A percentile compares a stretch with the other conserved stretches of the same genome.
Evolutionary conservation across 2,113 vertebrate genomes (phyloP).

Genomic region (Aphyosemion australe): DNA sequence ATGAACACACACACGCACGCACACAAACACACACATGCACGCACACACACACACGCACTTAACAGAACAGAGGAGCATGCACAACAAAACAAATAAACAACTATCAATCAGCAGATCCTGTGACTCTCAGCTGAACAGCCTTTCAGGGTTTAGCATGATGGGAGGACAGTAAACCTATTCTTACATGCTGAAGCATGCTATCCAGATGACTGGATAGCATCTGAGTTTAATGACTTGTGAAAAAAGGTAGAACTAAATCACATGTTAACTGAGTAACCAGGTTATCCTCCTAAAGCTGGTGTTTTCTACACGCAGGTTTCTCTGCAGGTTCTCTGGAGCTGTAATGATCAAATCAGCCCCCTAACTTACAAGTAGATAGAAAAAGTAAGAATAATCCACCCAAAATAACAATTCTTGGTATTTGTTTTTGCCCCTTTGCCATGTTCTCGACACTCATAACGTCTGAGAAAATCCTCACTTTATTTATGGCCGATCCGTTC

Average conservation of each 20-base stretch:
- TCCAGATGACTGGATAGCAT: slow-evolving; percentile 27
- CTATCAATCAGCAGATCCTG: slow-evolving; percentile 13
- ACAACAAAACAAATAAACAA: slow-evolving; percentile 37
- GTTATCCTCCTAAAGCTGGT: no score
- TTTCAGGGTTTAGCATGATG: background rate
- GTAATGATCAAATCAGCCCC: no score
- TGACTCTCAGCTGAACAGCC: slow-evolving; percentile 41
- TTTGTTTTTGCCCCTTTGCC: slow-evolving; percentile 19
- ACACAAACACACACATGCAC: slow-evolving; percentile 30
- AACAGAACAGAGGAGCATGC: slow-evolving; percentile 57
- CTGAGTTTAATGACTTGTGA: slow-evolving; percentile 36
- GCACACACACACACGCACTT: slow-evolving; percentile 20
- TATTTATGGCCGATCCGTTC: slow-evolving; percentile 26
- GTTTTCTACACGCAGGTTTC: background rate
- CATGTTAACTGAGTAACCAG: no score
- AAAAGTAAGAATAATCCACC: no score
- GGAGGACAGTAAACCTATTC: slow-evolving; percentile 14
- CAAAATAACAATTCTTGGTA: slow-evolving; percentile 16
- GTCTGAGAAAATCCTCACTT: slow-evolving; percentile 42
- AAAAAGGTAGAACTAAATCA: slow-evolving; percentile 15
- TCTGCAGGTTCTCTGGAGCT: no score
- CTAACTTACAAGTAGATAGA: no score
- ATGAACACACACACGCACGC: background rate
- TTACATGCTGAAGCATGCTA: slow-evolving; percentile 9
- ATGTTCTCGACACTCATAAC: slow-evolving; percentile 37